Evolutionary conservation across 2,888 invertebrate species (phyloP).

Genomic region (Hemaris fuciformis): DNA sequence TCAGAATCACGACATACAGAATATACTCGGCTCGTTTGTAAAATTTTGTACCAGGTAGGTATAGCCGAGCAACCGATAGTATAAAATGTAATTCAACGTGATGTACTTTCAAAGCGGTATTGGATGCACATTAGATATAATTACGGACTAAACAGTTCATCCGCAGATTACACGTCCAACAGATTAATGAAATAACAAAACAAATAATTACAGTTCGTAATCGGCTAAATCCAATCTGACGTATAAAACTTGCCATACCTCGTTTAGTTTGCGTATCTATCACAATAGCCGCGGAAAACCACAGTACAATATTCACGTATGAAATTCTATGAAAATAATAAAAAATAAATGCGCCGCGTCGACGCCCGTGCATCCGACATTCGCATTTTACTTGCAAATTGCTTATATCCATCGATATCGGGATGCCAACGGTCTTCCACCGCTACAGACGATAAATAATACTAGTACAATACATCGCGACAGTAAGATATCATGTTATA

Average conservation of each 20-base stretch:
- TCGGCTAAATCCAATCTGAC: too few relatives aligned
- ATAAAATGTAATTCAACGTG: too few relatives aligned
- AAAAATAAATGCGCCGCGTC: conserved; percentile 48
- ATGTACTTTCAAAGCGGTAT: too few relatives aligned
- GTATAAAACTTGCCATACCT: neutral
- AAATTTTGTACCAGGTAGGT: too few relatives aligned
- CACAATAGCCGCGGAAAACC: conserved; percentile 32
- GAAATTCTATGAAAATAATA: conserved; percentile 62
- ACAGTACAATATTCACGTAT: conserved; percentile 48
- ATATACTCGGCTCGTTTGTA: too few relatives aligned
- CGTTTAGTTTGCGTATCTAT: conserved; percentile 27
- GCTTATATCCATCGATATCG: conserved; percentile 71
- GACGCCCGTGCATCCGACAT: conserved; percentile 59
- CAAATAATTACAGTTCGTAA: neutral
- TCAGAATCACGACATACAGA: too few relatives aligned
- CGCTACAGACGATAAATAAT: conserved; percentile 29
- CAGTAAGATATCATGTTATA: conserved; percentile 4
- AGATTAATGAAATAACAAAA: neutral
- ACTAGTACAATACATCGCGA: conserved; percentile 19
- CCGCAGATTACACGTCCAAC: neutral
- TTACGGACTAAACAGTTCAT: neutral
- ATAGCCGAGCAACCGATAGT: too few relatives aligned
- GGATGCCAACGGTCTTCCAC: conserved; percentile 39
- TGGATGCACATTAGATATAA: neutral
- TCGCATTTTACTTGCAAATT: conserved; percentile 78